A percentile compares a stretch with the other conserved stretches of the same genome.
Evolutionary conservation across 1,140 invertebrate genomes (phyloP).

Genomic region (Phortica variegata): DNA sequence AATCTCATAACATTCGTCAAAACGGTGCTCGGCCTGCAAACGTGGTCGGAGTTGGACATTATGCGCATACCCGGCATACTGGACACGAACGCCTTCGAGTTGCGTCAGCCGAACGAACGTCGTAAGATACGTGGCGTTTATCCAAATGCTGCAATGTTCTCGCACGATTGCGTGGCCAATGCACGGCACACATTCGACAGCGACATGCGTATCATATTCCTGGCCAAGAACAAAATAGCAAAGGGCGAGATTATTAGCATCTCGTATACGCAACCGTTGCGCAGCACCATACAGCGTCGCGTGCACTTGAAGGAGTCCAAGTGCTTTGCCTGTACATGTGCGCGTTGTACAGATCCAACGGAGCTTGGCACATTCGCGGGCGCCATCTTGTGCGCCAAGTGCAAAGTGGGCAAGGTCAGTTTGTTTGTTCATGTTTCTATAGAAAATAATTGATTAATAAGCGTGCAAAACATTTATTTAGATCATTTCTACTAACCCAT

Average conservation of each 20-base stretch:
- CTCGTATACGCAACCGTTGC: slow-evolving; percentile 68
- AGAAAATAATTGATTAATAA: neutral
- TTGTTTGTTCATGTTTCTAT: neutral
- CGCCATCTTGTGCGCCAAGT: slow-evolving; percentile 64
- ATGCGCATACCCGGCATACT: slow-evolving; percentile 67
- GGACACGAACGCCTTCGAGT: slow-evolving; percentile 69
- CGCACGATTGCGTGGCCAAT: slow-evolving; percentile 68
- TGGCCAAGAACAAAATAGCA: slow-evolving; percentile 64
- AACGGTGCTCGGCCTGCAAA: slow-evolving; percentile 60
- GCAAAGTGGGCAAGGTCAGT: slow-evolving; percentile 59
- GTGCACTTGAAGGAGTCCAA: slow-evolving; percentile 64
- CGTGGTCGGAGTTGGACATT: slow-evolving; percentile 63
- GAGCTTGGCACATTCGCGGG: slow-evolving; percentile 66
- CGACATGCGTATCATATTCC: slow-evolving; percentile 59
- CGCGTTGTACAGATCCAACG: slow-evolving; percentile 65
- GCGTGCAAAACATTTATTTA: slow-evolving; percentile 5
- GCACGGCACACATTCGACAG: slow-evolving; percentile 65
- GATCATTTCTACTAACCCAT: slow-evolving; percentile 62
- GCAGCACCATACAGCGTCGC: slow-evolving; percentile 66
- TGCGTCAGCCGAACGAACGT: slow-evolving; percentile 57
- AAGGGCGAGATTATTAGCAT: slow-evolving; percentile 67
- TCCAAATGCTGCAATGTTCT: slow-evolving; percentile 63
- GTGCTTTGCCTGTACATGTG: slow-evolving; percentile 66
- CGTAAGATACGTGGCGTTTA: slow-evolving; percentile 64
- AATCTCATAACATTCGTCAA: slow-evolving; percentile 65